These are phyloP conservation scores for Caenorhabditis imperialis DNA, from an alignment of 2,888 invertebrate genomes.

Conservation along the genomic window DNA sequence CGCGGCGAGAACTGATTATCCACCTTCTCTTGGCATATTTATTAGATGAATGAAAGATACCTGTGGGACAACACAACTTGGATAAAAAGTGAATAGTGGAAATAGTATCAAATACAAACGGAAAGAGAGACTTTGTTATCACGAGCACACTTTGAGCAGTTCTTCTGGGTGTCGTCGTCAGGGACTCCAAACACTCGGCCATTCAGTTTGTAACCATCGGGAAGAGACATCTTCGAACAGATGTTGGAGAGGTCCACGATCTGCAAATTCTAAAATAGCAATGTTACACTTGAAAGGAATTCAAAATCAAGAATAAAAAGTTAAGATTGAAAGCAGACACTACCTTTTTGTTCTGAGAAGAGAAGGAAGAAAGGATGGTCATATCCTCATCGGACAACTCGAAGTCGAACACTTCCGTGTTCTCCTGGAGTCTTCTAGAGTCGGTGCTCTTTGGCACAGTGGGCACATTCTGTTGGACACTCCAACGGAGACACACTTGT, in stretches of 20 bases:
- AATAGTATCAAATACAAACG: slow-evolving; percentile 21
- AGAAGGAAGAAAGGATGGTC: slow-evolving; percentile 63
- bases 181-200: slow-evolving; percentile 63
- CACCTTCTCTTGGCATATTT: slow-evolving; percentile 30
- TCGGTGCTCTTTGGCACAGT: slow-evolving; percentile 79
- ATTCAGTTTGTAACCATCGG: slow-evolving; percentile 75
- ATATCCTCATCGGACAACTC: slow-evolving; percentile 63
- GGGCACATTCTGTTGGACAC: slow-evolving; percentile 78
- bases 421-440: slow-evolving; percentile 76
- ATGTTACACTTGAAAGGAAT: no score
- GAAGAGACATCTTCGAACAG: slow-evolving; percentile 76
- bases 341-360: slow-evolving; percentile 62
- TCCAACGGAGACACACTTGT: slow-evolving; percentile 79
- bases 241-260: slow-evolving; percentile 75
- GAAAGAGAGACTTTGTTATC: slow-evolving; percentile 18
- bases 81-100: background rate
- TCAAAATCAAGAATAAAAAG: no score
- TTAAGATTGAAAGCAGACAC: background rate
- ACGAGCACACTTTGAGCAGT: slow-evolving; percentile 39
- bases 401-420: slow-evolving; percentile 78
- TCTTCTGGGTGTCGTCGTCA: slow-evolving; percentile 19
- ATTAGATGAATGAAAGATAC: slow-evolving; percentile 33
- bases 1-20: slow-evolving; percentile 33
- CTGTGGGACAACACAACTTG: slow-evolving; percentile 30
- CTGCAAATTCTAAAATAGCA: slow-evolving; percentile 56